These are phyloP conservation scores for Remorina albescens DNA, from an alignment of 2,797 vertebrate species.

Conservation along the genomic window DNA sequence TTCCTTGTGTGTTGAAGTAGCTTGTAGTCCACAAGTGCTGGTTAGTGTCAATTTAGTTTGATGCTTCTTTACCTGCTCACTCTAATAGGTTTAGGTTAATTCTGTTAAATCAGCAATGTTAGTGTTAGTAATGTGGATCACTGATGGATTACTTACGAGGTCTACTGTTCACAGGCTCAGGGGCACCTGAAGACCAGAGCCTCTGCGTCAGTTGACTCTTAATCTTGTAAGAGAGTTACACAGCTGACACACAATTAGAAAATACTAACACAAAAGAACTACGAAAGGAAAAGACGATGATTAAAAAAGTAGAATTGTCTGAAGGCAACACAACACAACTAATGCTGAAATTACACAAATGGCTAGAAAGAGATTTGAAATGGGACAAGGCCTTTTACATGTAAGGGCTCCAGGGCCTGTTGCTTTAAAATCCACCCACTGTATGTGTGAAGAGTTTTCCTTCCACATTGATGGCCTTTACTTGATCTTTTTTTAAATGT, in stretches of 20 bases:
- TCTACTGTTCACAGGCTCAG: not conserved
- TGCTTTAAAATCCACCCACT: not conserved
- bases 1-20: not conserved
- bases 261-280: not conserved
- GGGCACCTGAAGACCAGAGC: not conserved
- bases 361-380: too few relatives aligned
- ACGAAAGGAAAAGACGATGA: not conserved
- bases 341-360: too few relatives aligned
- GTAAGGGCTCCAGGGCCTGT: not conserved
- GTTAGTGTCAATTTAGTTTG: slow-evolving; percentile 36
- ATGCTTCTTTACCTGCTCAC: slow-evolving; percentile 5
- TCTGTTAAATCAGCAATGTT: slow-evolving; percentile 23
- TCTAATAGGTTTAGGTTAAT: slow-evolving; percentile 32
- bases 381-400: not conserved
- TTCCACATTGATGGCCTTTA: not conserved
- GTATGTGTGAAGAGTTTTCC: slow-evolving; percentile 3
- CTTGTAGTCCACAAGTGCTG: not conserved
- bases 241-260: not conserved
- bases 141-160: not conserved
- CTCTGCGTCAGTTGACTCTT: not conserved
- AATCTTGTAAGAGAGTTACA: not conserved
- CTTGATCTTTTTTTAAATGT: slow-evolving; percentile 11
- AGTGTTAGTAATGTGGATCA: slow-evolving; percentile 16
- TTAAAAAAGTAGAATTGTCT: too few relatives aligned
- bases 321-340: too few relatives aligned